These are phyloP conservation scores for Laspeyria flexula DNA, from an alignment of 2,888 invertebrate genomes.

Conservation along the genomic window DNA sequence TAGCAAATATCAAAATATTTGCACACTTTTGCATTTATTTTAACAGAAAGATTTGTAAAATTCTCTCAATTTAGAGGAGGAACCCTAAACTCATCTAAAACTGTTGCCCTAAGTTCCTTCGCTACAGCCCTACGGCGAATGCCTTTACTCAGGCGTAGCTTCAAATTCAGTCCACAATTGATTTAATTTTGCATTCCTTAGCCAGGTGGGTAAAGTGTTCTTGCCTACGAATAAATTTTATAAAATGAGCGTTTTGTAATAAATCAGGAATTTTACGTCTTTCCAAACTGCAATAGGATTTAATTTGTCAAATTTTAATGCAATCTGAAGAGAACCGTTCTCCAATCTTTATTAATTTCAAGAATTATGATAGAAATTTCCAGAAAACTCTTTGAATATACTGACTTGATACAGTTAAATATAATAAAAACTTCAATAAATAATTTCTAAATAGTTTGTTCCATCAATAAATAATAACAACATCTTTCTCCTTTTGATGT, in stretches of 20 bases:
- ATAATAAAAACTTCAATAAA: no score
- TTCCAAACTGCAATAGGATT: no score
- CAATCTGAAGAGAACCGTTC: not conserved
- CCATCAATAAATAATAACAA: no score
- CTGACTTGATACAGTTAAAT: not conserved
- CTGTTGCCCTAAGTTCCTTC: constrained; percentile 40
- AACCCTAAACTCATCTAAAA: constrained; percentile 32
- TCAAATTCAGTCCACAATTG: constrained; percentile 57
- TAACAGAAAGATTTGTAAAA: no score
- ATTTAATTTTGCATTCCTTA: constrained; percentile 68
- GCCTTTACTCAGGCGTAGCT: constrained; percentile 50
- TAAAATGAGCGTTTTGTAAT: constrained; percentile 11
- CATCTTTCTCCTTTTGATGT: no score
- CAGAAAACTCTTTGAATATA: not conserved
- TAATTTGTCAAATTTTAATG: not conserved
- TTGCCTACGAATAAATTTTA: constrained; percentile 31
- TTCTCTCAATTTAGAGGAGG: not conserved
- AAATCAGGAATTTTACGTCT: not conserved
- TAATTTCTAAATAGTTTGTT: no score
- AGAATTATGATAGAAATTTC: not conserved
- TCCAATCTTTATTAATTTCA: not conserved
- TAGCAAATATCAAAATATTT: no score
- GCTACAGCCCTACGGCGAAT: constrained; percentile 37
- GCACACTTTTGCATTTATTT: no score
- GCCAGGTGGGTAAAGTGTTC: constrained; percentile 55